These are phyloP conservation scores for Caretta caretta DNA, from an alignment of 2,113 vertebrate species.

Conservation along the genomic window DNA sequence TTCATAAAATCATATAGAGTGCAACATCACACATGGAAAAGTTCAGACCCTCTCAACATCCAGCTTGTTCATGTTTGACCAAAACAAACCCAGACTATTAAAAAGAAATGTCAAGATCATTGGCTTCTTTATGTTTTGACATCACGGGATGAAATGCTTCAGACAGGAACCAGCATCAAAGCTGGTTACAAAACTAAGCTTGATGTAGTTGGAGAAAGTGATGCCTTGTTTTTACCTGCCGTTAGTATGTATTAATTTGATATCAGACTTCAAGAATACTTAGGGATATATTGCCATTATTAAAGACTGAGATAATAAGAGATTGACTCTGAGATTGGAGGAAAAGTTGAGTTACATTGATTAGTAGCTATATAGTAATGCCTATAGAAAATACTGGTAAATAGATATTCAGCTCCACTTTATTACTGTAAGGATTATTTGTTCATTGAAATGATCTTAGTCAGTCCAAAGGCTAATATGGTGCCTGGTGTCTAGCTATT, in stretches of 20 bases:
- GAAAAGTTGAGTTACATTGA: neutral
- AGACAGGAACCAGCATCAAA: slow-evolving; percentile 35
- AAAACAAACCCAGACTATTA: slow-evolving; percentile 33
- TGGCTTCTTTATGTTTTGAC: slow-evolving; percentile 23
- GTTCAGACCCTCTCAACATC: slow-evolving; percentile 32
- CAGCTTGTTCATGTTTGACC: neutral
- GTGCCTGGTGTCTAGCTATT: neutral
- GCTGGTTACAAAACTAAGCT: slow-evolving; percentile 9
- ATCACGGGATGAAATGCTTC: neutral
- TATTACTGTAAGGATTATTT: neutral
- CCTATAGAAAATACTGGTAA: neutral
- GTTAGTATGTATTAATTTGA: neutral
- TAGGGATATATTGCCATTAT: neutral
- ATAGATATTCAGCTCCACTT: neutral
- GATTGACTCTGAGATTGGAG: rapidly evolving
- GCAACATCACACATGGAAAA: neutral
- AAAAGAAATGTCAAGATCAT: slow-evolving; percentile 38
- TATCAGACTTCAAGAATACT: neutral
- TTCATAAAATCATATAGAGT: too few relatives aligned
- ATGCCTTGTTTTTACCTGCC: slow-evolving; percentile 9
- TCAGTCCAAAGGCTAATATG: neutral
- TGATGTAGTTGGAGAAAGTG: neutral
- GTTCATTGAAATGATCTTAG: neutral
- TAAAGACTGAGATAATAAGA: neutral
- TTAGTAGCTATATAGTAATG: neutral